These are phyloP conservation scores for Cyprinus carpio DNA, from an alignment of 2,113 vertebrate species.

Conservation along the genomic window DNA sequence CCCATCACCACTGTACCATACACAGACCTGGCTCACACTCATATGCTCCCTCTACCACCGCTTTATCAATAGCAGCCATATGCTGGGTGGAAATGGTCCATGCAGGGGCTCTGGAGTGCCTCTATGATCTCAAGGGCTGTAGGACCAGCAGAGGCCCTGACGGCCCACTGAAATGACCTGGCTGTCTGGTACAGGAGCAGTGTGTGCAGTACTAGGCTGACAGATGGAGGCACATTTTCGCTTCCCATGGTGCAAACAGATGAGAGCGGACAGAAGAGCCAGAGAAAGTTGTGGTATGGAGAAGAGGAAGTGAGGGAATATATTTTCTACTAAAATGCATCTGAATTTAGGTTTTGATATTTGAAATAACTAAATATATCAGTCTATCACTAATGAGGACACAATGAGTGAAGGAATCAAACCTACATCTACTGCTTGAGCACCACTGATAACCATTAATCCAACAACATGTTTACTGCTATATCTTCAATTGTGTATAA, in stretches of 20 bases:
- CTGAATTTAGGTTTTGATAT: background rate
- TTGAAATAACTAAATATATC: background rate
- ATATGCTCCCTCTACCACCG: conserved; percentile 45
- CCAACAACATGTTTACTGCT: background rate
- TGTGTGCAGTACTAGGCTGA: conserved; percentile 58
- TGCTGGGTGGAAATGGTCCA: conserved; percentile 60
- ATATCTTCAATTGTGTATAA: background rate
- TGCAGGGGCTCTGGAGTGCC: conserved; percentile 54
- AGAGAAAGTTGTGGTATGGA: conserved; percentile 50
- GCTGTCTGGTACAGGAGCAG: conserved; percentile 68
- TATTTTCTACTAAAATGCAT: conserved; percentile 27
- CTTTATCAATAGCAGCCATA: conserved; percentile 71
- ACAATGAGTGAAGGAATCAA: background rate
- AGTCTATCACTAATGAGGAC: background rate
- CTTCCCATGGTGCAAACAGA: conserved; percentile 71
- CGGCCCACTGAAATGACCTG: conserved; percentile 65
- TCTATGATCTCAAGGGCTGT: conserved; percentile 31
- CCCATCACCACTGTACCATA: conserved; percentile 36
- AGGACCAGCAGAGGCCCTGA: conserved; percentile 48
- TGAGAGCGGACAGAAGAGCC: conserved; percentile 58
- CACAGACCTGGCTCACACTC: conserved; percentile 46
- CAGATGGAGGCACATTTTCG: conserved; percentile 73
- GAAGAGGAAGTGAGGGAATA: conserved; percentile 43
- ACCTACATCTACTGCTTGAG: background rate
- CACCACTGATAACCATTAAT: background rate